Evolutionary conservation across 2,888 invertebrate species (phyloP).

Genomic region (Hypercompe scribonia): DNA sequence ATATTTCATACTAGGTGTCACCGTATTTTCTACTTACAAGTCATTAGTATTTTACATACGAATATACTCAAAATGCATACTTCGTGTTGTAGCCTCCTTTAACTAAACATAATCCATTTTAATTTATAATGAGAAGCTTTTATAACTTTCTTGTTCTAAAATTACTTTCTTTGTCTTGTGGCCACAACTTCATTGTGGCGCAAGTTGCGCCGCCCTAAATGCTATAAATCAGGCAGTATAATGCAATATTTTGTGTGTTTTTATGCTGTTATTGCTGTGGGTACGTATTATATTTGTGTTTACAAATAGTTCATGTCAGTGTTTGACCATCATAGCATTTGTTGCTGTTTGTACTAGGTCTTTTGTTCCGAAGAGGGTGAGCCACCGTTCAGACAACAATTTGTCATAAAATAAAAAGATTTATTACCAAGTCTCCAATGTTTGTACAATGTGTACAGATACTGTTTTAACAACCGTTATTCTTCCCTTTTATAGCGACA

Average conservation of each 20-base stretch:
- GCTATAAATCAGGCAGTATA: constrained; percentile 75
- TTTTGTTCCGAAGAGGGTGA: constrained; percentile 75
- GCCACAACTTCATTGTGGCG: constrained; percentile 28
- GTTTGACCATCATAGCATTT: constrained; percentile 80
- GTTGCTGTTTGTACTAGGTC: constrained; percentile 82
- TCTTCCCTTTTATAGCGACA: constrained; percentile 81
- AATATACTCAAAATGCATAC: constrained; percentile 1
- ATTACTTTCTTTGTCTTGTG: constrained; percentile 46
- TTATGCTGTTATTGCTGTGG: constrained; percentile 69
- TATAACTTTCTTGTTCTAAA: constrained; percentile 30
- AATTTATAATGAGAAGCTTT: constrained; percentile 16
- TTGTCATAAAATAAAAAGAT: constrained; percentile 87
- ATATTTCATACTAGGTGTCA: constrained; percentile 70
- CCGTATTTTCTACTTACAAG: constrained; percentile 67
- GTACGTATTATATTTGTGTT: constrained; percentile 76
- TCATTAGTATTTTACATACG: constrained; percentile 55
- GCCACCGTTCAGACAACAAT: constrained; percentile 77
- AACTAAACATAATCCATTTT: constrained; percentile 2
- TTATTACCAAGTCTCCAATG: constrained; percentile 73
- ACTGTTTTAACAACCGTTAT: constrained; percentile 82
- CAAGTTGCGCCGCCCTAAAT: constrained; percentile 52
- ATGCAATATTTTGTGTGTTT: constrained; percentile 76
- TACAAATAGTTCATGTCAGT: constrained; percentile 75
- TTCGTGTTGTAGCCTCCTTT: not conserved
- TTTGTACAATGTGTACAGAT: constrained; percentile 72